A percentile compares a stretch with the other conserved stretches of the same genome.
Evolutionary conservation across 2,113 vertebrate species (phyloP).

Genomic region (Neolamprologus toae): DNA sequence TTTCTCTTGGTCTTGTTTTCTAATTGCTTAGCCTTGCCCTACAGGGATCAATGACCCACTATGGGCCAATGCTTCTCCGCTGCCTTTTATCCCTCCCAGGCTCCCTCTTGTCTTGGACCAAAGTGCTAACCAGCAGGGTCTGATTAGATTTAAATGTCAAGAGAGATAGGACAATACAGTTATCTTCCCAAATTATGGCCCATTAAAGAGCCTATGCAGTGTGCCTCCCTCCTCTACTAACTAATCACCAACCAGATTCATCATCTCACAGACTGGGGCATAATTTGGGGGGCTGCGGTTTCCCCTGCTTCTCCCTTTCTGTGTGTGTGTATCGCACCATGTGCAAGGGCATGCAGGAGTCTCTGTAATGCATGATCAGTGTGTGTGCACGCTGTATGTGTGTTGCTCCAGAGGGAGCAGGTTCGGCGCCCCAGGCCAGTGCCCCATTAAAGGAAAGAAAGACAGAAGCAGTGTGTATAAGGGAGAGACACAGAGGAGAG

Average conservation of each 20-base stretch:
- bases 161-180: conserved; percentile 65
- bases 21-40: conserved; percentile 12
- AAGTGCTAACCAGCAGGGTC: conserved; percentile 48
- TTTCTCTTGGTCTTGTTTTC: background rate
- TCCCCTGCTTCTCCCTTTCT: background rate
- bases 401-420: conserved; percentile 32
- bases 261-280: conserved; percentile 50
- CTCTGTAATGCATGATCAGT: conserved; percentile 39
- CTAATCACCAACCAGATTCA: conserved; percentile 59
- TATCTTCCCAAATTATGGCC: conserved; percentile 66
- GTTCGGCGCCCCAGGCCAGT: conserved; percentile 39
- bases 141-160: conserved; percentile 69
- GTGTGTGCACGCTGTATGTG: conserved; percentile 26
- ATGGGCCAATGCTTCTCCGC: background rate
- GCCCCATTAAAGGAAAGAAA: conserved; percentile 35
- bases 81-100: conserved; percentile 20
- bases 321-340: background rate
- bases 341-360: conserved; percentile 33
- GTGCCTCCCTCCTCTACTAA: conserved; percentile 46
- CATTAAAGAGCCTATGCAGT: conserved; percentile 58
- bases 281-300: conserved; percentile 35
- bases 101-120: conserved; percentile 29
- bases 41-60: background rate
- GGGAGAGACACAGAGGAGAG: background rate
- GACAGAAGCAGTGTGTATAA: background rate